phyloP scores from a whole-genome alignment of 2,888 invertebrate genomes.

The Cosmopolites sordidus region DNA sequence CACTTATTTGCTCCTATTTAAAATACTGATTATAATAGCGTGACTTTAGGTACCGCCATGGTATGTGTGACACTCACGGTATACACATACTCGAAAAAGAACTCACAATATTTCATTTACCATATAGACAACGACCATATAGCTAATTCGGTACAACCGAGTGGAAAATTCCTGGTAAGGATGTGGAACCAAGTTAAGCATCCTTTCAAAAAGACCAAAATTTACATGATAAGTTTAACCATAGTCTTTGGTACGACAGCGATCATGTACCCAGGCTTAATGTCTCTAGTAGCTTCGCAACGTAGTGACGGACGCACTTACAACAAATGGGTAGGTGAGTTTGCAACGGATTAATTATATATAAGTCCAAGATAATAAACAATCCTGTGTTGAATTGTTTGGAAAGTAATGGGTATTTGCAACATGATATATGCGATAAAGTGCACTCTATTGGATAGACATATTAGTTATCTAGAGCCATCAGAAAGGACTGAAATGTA shows the following conservation, averaged over 20 bases:
- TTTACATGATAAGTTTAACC: constrained; percentile 29
- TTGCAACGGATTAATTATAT: no score
- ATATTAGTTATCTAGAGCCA: no score
- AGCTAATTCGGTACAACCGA: constrained; percentile 3
- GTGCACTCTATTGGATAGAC: no score
- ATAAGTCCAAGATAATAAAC: no score
- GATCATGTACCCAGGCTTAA: constrained; percentile 34
- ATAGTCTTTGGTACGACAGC: constrained; percentile 32
- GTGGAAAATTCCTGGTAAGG: constrained; percentile 10
- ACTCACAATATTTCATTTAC: constrained; percentile 34
- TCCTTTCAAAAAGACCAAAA: constrained; percentile 23
- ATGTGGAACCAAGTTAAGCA: constrained; percentile 16
- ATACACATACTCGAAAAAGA: constrained; percentile 25
- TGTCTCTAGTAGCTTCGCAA: constrained; percentile 29
- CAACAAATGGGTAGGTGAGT: constrained; percentile 32
- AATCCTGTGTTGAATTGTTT: no score
- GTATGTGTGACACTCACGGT: constrained; percentile 28
- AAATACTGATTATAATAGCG: background rate
- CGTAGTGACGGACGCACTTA: constrained; percentile 19
- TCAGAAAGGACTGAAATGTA: no score
- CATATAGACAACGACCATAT: constrained; percentile 24
- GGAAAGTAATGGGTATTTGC: no score
- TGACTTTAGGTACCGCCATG: constrained; percentile 25
- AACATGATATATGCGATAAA: no score
- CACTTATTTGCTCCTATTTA: background rate